Base-by-base conservation (phyloP, 2,888 invertebrate genomes). In the Hypsopygia costalis region DNA sequence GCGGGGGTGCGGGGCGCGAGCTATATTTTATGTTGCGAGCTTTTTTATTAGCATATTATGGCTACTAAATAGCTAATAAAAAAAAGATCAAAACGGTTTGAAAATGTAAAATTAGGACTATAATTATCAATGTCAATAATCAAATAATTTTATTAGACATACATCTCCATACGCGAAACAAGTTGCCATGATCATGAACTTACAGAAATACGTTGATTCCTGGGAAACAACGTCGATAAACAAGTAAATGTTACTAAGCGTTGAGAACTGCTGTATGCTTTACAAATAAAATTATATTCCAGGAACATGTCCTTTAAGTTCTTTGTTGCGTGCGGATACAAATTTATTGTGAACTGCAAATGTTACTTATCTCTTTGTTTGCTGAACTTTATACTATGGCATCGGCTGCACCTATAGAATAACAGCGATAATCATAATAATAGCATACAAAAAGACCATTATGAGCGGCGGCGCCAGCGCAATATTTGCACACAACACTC, bases 201-300 rank as follows among this genome's bases (percentile, higher is more conserved):
- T 16, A 3, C 16, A 16, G 11, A 22, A 34, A 34, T 11, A 10
- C 20, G 7, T 25, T 11, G 11, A 25, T 57, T 51, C 48, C 51
- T 52, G 47, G 54, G 58, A 63, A 45, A 44, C 49, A 32, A 41
- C 43, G 43, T 11, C 11, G 20, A 12, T 21, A 48, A 49, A n/a
- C 25, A 25, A 25, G 25, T 25, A 25, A 25, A 25, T 25, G 25
- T 25, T 8, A 6, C 8, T 25, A 25, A 25, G 25, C n/a, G n/a
- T 5, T 16, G 65, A 71, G 52, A 48, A 48, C 54, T 57, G 52
- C 72, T 79, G 69, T 80, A 21, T 35, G 40, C 46, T 52, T 46
- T 51, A 54, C 57, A 74, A 67, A 75, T 65, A 71, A 55, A 62
- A 52, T 49, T 51, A 49, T 58, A 59, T 81, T 78, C 81, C 69